Base-by-base conservation (phyloP, 2,797 vertebrate species). In the Argya squamiceps region DNA sequence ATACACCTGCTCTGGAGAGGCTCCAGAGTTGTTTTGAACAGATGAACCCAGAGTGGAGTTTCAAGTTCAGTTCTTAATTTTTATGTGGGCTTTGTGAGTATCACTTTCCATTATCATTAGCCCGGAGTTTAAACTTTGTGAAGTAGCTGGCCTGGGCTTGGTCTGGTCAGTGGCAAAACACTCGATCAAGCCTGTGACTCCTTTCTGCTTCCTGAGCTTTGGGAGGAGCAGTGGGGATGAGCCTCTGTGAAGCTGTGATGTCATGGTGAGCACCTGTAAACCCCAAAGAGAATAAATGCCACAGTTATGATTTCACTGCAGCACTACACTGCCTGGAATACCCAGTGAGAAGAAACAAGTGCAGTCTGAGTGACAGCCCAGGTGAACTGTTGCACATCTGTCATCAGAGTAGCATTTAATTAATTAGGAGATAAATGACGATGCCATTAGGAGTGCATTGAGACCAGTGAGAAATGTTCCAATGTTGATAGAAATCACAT, bases 361-460 rank as follows among this genome's bases (percentile, higher is more conserved):
- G 7, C 9, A 67, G 46, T 12, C 27, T 90, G 91, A 92, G n/a
- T 59, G 93, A 87, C 80, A 94, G 88, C 85, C 44, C 80, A 79
- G 85, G 94, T 93, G 93, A 95, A 93, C 91, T 10, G 0, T 34
- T 32, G 10, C 43, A 50, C 80, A 84, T 77, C 84, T 92, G 77
- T 94, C 91, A 74, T 63, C 83, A 60, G 34, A 87, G 80, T 12
- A 86, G 53, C 79, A 60, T 95, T 95, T 96, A 93, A 92, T 82
- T 95, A 95, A 96, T 96, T 94, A 96, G 80, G 69, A 94, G 85
- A 92, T 73, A 94, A 97, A 92, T 55, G 82, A 94, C 2, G n/a
- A 74, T 89, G 89, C 85, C 23, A 74, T 93, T 95, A 94, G 74
- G 52, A 56, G 70, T 76, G 46, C 41, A 88, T 53, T 88, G 80